phyloP scores from a whole-genome alignment of 23 tunicate species.

The Phallusia fumigata region DNA sequence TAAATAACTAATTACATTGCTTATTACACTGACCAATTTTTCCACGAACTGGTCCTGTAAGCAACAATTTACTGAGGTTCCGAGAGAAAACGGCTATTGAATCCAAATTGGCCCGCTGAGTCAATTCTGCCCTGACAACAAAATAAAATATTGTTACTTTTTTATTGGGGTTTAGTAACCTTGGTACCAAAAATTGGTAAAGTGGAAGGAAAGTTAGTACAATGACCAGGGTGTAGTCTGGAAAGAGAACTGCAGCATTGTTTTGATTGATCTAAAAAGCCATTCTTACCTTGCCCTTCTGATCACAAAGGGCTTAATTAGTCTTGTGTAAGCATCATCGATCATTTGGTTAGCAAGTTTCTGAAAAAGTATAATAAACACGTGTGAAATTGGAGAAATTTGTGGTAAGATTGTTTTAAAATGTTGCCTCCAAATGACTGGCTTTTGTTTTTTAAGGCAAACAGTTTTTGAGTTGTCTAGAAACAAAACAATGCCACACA shows the following conservation, averaged over 20 bases:
- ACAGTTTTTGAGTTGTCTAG: too few species aligned
- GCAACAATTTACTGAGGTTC: slow-evolving; percentile 72
- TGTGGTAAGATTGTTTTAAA: too few species aligned
- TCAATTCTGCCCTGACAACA: slow-evolving; percentile 63
- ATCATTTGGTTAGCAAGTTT: slow-evolving; percentile 30
- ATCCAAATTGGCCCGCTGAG: slow-evolving; percentile 53
- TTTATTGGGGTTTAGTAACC: too few species aligned
- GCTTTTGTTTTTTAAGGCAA: too few species aligned
- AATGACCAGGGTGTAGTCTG: too few species aligned
- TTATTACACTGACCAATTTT: slow-evolving; percentile 35
- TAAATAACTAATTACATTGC: too few species aligned
- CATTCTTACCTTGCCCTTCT: slow-evolving; percentile 44
- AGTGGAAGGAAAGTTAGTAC: background rate
- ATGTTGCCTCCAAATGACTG: too few species aligned
- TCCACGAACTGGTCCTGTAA: slow-evolving; percentile 80
- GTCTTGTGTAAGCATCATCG: slow-evolving; percentile 69
- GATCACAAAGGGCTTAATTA: slow-evolving; percentile 63
- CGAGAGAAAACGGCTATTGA: slow-evolving; percentile 69
- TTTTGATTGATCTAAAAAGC: background rate
- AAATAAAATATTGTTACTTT: too few species aligned
- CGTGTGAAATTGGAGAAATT: background rate
- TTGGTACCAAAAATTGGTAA: background rate
- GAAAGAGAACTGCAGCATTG: too few species aligned
- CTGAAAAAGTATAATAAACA: background rate
- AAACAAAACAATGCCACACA: too few species aligned